These are phyloP conservation scores for Idaea aversata DNA, from an alignment of 2,888 invertebrate genomes.

Conservation along the genomic window DNA sequence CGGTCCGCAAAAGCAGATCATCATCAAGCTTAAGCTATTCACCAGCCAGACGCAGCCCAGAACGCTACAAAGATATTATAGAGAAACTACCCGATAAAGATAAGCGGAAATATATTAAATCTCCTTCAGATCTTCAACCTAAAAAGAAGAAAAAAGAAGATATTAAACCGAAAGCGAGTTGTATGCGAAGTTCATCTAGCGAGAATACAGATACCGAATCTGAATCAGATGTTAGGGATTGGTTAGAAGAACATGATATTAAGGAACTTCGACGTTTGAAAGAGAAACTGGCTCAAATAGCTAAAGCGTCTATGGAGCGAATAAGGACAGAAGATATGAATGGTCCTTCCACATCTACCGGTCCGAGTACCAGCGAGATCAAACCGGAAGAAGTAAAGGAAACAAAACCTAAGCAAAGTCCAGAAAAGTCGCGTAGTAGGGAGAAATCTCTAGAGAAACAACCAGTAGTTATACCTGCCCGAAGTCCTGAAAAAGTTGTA, in stretches of 20 bases:
- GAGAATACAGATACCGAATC: conserved; percentile 81
- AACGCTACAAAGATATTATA: conserved; percentile 84
- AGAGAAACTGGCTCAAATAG: conserved; percentile 84
- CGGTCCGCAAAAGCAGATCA: conserved; percentile 66
- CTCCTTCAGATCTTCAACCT: conserved; percentile 61
- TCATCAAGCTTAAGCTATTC: conserved; percentile 84
- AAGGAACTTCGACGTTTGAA: conserved; percentile 85
- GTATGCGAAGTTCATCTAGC: conserved; percentile 81
- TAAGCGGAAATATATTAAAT: conserved; percentile 72
- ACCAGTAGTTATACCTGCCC: conserved; percentile 4
- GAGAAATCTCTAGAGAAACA: conserved; percentile 32
- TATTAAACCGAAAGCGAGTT: conserved; percentile 70
- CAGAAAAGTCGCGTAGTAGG: conserved; percentile 22
- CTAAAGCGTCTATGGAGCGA: conserved; percentile 80
- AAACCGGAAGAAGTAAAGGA: conserved; percentile 6
- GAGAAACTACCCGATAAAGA: conserved; percentile 80
- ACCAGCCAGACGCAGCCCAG: conserved; percentile 84
- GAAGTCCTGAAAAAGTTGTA: conserved; percentile 21
- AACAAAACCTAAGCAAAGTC: conserved; percentile 20
- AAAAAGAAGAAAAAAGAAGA: conserved; percentile 50
- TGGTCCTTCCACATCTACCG: conserved; percentile 49
- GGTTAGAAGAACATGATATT: conserved; percentile 80
- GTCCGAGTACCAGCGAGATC: conserved; percentile 8
- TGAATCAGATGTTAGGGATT: conserved; percentile 67
- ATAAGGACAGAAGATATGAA: conserved; percentile 43